A percentile compares a stretch with the other conserved stretches of the same genome.
Evolutionary conservation across 2,888 invertebrate species (phyloP).

Genomic region (Andrena fulva): DNA sequence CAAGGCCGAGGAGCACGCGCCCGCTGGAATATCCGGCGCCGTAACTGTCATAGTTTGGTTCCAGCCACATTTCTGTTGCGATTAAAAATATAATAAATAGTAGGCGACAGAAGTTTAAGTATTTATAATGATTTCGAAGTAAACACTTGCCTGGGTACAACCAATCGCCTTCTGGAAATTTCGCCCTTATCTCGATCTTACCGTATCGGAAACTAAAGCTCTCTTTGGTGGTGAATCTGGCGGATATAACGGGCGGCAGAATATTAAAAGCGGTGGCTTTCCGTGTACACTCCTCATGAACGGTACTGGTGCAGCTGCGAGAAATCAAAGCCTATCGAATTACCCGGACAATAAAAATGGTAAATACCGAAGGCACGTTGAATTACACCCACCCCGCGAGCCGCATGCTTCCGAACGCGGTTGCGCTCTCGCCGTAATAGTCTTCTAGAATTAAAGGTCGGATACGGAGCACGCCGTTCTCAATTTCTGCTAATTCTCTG

Average conservation of each 20-base stretch:
- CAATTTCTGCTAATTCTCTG: constrained; percentile 65
- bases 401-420: constrained; percentile 72
- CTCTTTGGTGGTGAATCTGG: constrained; percentile 84
- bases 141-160: constrained; percentile 85
- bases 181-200: constrained; percentile 85
- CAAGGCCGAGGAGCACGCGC: constrained; percentile 85
- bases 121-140: background rate
- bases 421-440: constrained; percentile 74
- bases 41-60: constrained; percentile 78
- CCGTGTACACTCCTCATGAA: constrained; percentile 78
- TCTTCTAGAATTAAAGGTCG: constrained; percentile 77
- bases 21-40: constrained; percentile 83
- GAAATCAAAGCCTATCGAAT: background rate
- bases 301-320: constrained; percentile 82
- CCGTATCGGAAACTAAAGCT: constrained; percentile 85
- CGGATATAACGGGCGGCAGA: constrained; percentile 85
- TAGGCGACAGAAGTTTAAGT: too few relatives aligned
- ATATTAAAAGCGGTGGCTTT: constrained; percentile 80
- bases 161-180: constrained; percentile 87
- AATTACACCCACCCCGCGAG: constrained; percentile 73
- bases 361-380: background rate
- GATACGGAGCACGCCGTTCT: constrained; percentile 75
- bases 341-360: background rate
- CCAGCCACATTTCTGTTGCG: constrained; percentile 82
- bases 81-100: background rate